Conservation (phyloP, 2,113 vertebrate genomes). For the Chloroceryle aenea region DNA sequence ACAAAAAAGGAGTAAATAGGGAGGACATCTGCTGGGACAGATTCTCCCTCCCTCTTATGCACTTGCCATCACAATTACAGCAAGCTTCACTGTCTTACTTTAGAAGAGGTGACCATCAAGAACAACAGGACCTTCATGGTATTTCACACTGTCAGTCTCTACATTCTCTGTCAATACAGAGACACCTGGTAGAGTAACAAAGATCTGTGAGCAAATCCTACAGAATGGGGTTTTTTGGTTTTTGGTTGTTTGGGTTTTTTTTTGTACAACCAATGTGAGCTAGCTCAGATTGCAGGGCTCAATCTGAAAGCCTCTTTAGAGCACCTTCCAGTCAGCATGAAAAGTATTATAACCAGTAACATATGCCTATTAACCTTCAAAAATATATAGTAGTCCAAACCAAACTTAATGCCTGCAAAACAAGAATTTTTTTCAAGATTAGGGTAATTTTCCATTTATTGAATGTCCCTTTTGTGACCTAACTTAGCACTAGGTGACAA, state of each 20-base stretch:
- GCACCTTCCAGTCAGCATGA: neutral
- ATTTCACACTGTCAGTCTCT: fast-evolving
- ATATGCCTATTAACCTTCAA: neutral
- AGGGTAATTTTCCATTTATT: neutral
- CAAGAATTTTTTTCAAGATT: neutral
- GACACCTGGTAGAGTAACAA: neutral
- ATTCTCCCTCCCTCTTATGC: neutral
- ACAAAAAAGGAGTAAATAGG: neutral
- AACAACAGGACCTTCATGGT: neutral
- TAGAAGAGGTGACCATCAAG: neutral
- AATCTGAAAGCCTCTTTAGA: neutral
- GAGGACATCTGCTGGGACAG: neutral
- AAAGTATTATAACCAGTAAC: neutral
- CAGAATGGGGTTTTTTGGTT: neutral
- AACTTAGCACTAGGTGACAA: neutral
- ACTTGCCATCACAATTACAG: neutral
- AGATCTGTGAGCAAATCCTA: neutral
- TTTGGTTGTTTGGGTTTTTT: no score
- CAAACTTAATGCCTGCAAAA: neutral
- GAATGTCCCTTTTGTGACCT: neutral
- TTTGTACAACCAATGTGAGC: neutral
- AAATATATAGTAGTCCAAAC: neutral
- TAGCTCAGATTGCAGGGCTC: neutral
- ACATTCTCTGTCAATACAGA: neutral
- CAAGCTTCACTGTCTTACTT: neutral